Conservation (phyloP, 2,888 invertebrate genomes). For the Eurois occulta region DNA sequence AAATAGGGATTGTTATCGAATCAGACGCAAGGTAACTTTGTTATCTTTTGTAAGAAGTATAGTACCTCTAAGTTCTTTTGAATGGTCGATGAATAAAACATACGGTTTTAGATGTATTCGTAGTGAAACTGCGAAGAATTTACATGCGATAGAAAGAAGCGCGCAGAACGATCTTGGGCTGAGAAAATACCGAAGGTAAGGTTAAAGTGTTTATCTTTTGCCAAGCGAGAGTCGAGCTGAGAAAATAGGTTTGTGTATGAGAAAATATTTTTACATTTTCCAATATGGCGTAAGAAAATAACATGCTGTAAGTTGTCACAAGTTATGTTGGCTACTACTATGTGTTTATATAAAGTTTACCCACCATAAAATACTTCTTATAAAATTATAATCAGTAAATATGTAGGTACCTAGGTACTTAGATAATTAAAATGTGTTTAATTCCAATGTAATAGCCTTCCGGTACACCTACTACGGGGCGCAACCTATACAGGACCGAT, state of each 20-base stretch:
- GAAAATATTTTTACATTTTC: conserved; percentile 14
- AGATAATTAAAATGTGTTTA: neutral
- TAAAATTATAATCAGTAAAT: neutral
- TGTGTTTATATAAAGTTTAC: neutral
- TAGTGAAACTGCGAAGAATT: conserved; percentile 48
- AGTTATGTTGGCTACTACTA: neutral
- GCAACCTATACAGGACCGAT: too few relatives aligned
- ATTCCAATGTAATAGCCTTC: neutral
- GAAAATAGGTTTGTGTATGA: conserved; percentile 22
- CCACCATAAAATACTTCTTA: too few relatives aligned
- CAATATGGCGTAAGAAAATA: neutral
- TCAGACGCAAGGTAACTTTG: conserved; percentile 47
- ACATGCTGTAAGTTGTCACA: neutral
- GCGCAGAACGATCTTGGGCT: conserved; percentile 3
- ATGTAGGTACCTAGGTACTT: neutral
- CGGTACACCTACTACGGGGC: neutral
- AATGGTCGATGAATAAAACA: conserved; percentile 63
- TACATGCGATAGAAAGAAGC: conserved; percentile 40
- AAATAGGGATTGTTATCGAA: conserved; percentile 54
- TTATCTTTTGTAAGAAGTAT: conserved; percentile 37
- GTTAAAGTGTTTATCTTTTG: conserved; percentile 44
- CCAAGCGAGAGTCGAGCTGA: neutral
- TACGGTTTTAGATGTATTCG: conserved; percentile 42
- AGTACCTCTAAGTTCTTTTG: conserved; percentile 38
- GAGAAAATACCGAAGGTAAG: conserved; percentile 23